Evolutionary conservation across 2,888 invertebrate species (phyloP), one percentile per base, ranked within the genome.

Genomic region (Torymus aiolomorphi): DNA sequence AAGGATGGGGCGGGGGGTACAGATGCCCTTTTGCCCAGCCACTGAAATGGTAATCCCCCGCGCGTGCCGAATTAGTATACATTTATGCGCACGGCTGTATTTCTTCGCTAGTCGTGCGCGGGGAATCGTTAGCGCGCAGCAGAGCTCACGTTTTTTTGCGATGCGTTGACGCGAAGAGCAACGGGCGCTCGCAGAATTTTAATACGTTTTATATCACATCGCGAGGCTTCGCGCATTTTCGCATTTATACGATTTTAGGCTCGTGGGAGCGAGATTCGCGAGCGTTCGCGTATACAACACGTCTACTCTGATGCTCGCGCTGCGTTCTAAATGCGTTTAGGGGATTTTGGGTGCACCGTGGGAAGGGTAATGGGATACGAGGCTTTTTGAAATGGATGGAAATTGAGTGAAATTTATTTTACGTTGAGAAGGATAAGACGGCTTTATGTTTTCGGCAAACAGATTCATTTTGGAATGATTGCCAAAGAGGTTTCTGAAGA

Each of bases 41-140:
- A 20, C 51, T 24, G 65, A 78, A 78, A 75, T 72, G 78, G 62
- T 78, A 78, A 78, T 81, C 12, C 61, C 16, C 42, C 42, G 42
- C 8, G 42, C 42, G 42, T 10, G 42, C 14, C 49, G 67, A 78
- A 81, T 81, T 78, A 76, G 75, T 78, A 81, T 75, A 81, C 81
- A 81, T 78, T 78, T 78, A 78, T 81, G 81, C 65, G 65, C 63
- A 31, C 57, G 24, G n/a, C 66, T 72, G 67, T 76, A 69, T 63
- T 74, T 78, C 70, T 71, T 61, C 59, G 42, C 24, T 18, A 59
- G 61, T 57, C 62, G 42, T 52, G 16, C 11, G 20, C 18, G 59
- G 57, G 65, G 74, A 75, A 75, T 79, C 70, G 63, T 79, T 79
- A 74, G 70, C 74, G 13, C 12, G 18, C 1, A 51, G 13, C 12